Conservation (phyloP, 2,113 vertebrate species). For the Aptenodytes patagonicus region DNA sequence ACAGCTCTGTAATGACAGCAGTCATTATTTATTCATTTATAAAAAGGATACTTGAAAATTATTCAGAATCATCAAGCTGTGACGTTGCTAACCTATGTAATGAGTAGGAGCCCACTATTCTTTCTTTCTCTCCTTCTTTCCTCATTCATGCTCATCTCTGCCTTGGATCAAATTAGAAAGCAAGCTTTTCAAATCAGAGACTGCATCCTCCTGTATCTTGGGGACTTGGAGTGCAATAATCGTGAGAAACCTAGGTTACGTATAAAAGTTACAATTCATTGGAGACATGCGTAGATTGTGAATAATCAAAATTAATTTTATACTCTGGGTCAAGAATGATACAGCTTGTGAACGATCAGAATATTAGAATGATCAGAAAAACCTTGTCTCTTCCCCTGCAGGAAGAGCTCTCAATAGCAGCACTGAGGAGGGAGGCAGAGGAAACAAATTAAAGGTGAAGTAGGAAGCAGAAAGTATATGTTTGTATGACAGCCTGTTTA, state of each 20-base stretch:
- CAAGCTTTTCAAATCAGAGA: conserved; percentile 18
- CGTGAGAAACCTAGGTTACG: not conserved
- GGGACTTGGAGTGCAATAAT: not conserved
- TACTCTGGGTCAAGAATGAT: conserved; percentile 10
- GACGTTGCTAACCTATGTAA: not conserved
- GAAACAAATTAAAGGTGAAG: not conserved
- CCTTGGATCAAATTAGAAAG: not conserved
- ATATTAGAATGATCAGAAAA: not conserved
- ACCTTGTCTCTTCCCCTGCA: not conserved
- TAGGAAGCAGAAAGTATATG: not conserved
- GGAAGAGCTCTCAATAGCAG: not conserved
- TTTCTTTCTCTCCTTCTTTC: not conserved
- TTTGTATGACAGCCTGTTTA: not conserved
- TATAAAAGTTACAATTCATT: not conserved
- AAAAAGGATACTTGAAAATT: conserved; percentile 12
- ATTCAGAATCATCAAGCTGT: conserved; percentile 8
- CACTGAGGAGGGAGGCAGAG: not conserved
- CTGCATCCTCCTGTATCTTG: not conserved
- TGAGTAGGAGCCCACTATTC: not conserved
- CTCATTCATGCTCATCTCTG: not conserved
- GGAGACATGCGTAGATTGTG: not conserved
- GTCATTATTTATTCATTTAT: conserved; percentile 9
- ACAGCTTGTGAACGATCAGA: not conserved
- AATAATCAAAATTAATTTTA: conserved; percentile 24
- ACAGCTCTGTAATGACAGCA: not conserved